phyloP scores from a whole-genome alignment of 2,797 vertebrate species.

The Sebastes miniatus region DNA sequence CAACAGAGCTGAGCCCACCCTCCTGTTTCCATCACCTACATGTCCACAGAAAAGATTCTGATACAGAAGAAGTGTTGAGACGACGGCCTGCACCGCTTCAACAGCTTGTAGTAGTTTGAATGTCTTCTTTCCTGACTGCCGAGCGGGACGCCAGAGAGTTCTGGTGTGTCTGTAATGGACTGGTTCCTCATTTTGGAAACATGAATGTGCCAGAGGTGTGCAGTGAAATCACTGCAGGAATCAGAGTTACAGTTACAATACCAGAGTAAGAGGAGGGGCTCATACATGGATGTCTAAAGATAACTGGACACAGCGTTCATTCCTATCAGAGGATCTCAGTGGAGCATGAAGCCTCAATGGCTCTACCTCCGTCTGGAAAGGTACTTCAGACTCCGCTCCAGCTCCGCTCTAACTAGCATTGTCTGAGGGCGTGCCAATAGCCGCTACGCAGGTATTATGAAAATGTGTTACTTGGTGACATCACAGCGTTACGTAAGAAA shows the following conservation, averaged over 20 bases:
- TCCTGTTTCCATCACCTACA: constrained; percentile 36
- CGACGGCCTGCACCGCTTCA: neutral
- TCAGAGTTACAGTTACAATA: constrained; percentile 5
- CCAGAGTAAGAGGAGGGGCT: constrained; percentile 1
- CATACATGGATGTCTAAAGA: neutral
- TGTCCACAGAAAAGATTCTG: constrained; percentile 1
- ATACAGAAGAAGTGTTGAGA: neutral
- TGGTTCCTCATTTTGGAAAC: constrained; percentile 40
- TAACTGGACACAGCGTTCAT: too few relatives aligned
- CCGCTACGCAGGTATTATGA: too few relatives aligned
- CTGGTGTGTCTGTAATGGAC: constrained; percentile 2
- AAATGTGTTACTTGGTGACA: too few relatives aligned
- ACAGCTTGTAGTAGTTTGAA: constrained; percentile 22
- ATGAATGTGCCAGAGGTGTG: constrained; percentile 16
- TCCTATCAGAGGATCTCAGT: too few relatives aligned
- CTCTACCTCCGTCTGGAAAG: too few relatives aligned
- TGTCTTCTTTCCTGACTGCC: constrained; percentile 3
- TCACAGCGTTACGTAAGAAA: too few relatives aligned
- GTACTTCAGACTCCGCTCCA: too few relatives aligned
- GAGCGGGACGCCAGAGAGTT: constrained; percentile 22
- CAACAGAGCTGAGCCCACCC: neutral
- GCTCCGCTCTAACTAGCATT: too few relatives aligned
- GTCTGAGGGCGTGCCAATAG: too few relatives aligned
- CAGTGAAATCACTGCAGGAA: constrained; percentile 25
- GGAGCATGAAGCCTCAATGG: too few relatives aligned